Conservation (phyloP, 2,797 vertebrate genomes). For the Sebastes diaconus region DNA sequence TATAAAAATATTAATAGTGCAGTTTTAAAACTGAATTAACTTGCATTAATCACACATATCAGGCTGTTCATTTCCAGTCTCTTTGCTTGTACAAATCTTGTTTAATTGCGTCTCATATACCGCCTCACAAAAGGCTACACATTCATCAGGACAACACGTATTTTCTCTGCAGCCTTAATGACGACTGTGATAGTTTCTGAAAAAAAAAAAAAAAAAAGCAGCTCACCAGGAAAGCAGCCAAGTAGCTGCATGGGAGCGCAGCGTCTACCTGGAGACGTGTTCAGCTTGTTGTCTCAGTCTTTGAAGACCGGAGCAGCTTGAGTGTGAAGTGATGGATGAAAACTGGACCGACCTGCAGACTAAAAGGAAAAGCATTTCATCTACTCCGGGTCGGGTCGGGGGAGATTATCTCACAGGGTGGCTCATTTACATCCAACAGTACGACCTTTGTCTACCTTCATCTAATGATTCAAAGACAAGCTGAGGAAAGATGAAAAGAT, state of each 20-base stretch:
- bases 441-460: background rate
- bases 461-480: background rate
- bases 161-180: constrained; percentile 4
- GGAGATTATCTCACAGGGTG: background rate
- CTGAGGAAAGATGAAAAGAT: background rate
- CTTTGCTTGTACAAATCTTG: background rate
- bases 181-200: background rate
- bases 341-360: background rate
- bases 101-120: background rate
- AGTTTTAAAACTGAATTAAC: background rate
- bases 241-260: constrained; percentile 1
- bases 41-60: background rate
- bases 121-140: background rate
- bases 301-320: background rate
- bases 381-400: background rate
- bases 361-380: background rate
- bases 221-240: constrained; percentile 4
- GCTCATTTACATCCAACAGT: background rate
- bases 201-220: background rate
- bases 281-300: background rate
- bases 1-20: background rate
- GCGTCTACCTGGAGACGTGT: constrained; percentile 23
- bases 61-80: background rate
- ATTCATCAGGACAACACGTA: background rate
- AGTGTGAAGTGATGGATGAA: constrained; percentile 20